A percentile compares a stretch with the other conserved stretches of the same genome.
Evolutionary conservation across 2,888 invertebrate species (phyloP).

Genomic region (Melinopterus prodromus): DNA sequence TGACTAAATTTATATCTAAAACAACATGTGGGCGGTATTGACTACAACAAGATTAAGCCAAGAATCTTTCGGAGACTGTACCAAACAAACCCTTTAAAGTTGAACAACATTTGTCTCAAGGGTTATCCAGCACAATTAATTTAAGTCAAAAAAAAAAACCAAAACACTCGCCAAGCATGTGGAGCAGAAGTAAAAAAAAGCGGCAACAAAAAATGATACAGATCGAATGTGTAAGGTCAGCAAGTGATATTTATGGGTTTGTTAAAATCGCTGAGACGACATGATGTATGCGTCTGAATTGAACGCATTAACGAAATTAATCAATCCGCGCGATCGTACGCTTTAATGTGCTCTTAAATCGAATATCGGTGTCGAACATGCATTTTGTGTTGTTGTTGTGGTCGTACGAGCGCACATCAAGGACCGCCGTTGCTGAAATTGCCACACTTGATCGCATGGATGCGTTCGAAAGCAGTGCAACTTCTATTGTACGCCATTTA

Average conservation of each 20-base stretch:
- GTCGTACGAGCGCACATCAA: not conserved
- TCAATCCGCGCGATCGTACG: not conserved
- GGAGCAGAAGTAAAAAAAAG: not conserved
- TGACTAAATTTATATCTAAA: too few relatives aligned
- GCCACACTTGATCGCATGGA: not conserved
- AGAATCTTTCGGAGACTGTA: too few relatives aligned
- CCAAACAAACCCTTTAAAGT: too few relatives aligned
- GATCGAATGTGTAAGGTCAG: slow-evolving; percentile 18
- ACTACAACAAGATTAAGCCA: too few relatives aligned
- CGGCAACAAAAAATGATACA: slow-evolving; percentile 13
- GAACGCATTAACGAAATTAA: slow-evolving; percentile 23
- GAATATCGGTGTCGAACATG: not conserved
- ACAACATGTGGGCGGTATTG: too few relatives aligned
- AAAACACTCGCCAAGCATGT: not conserved
- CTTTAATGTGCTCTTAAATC: not conserved
- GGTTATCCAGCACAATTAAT: too few relatives aligned
- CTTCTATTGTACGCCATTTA: slow-evolving; percentile 9
- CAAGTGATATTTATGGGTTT: slow-evolving; percentile 18
- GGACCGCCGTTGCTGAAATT: not conserved
- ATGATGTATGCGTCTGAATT: slow-evolving; percentile 24
- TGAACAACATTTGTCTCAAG: too few relatives aligned
- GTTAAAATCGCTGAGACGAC: slow-evolving; percentile 19
- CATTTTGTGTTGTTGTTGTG: too few relatives aligned
- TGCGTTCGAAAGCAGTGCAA: not conserved
- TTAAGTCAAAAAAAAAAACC: too few relatives aligned